These are phyloP conservation scores for Taxidea taxus DNA, from an alignment of 2,113 vertebrate species.

Conservation along the genomic window DNA sequence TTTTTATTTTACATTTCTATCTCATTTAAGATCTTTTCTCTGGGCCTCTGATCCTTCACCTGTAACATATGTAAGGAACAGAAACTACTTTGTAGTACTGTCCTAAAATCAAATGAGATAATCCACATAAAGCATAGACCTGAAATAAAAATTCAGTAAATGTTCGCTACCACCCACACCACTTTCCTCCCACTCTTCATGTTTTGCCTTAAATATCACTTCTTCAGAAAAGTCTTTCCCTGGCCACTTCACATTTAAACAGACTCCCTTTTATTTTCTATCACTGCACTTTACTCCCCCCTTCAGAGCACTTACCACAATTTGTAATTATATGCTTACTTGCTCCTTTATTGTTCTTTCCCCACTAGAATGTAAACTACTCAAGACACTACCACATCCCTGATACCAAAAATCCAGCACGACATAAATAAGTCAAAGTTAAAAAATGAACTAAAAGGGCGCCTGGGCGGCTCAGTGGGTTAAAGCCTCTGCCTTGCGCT, in stretches of 20 bases:
- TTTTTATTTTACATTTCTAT: background rate
- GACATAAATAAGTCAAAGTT: background rate
- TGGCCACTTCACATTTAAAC: background rate
- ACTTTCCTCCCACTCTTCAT: background rate
- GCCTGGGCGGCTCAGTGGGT: too few relatives aligned
- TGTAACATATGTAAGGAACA: background rate
- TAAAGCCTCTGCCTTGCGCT: too few relatives aligned
- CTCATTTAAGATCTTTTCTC: background rate
- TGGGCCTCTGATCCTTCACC: background rate
- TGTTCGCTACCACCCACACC: background rate
- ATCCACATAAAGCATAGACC: background rate
- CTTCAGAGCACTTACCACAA: background rate
- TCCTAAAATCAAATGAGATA: background rate
- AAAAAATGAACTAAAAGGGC: background rate
- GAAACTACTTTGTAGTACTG: background rate
- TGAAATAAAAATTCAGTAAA: background rate
- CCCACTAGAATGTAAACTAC: background rate
- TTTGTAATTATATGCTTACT: background rate
- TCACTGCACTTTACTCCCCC: background rate
- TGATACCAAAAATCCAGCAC: background rate
- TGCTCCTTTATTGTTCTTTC: background rate
- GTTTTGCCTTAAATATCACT: background rate
- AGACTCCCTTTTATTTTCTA: background rate
- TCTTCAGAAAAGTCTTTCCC: background rate
- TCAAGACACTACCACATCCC: too few relatives aligned